Base-by-base conservation (phyloP, 2,113 vertebrate genomes). In the Galemys pyrenaicus region DNA sequence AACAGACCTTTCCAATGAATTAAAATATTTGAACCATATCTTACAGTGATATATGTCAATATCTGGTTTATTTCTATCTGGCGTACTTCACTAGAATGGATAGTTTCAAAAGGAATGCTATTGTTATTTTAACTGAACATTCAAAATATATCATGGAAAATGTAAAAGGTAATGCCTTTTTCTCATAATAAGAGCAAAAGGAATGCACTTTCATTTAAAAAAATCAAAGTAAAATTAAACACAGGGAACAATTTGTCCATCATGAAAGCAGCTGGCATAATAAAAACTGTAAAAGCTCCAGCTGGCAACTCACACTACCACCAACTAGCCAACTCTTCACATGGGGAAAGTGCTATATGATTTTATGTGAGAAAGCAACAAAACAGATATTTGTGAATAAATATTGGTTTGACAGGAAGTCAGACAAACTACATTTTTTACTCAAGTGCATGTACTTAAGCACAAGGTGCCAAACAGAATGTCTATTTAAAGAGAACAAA, bases 381-480 rank as follows among this genome's bases (percentile, higher is more conserved):
- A 92, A 96, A 95, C 84, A 94, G 75, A 92, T 97, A 97, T 96
- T 97, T 97, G 93, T 94, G 94, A 96, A 92, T 96, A 97, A 97
- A 97, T 96, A 96, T 92, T 96, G 94, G 80, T 92, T 96, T 96
- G 94, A 97, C 80, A 96, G 56, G 32, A 97, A 96, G 67, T 95
- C 62, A 94, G 75, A 84, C 71, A 88, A 94, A 79, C 71, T 82
- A 9, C n/a, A 74, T 64, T 95, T 96, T 93, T 84, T 93, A 75
- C 84, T 96, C 58, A 93, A 84, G 93, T 92, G 75, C 44, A 67
- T 86, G 62, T 62, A 96, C 44, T 96, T 92, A 81, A 92, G 87
- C 49, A 93, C 85, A 96, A 94, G 51, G 54, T 92, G 91, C 68
- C 78, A 96, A 96, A 83, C 28, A 92, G 49, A 95, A 94, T 81